Percentiles rank a stretch among this genome's conserved stretches.
Conservation (phyloP, 23 tunicate genomes). For the Phallusia fumigata region DNA sequence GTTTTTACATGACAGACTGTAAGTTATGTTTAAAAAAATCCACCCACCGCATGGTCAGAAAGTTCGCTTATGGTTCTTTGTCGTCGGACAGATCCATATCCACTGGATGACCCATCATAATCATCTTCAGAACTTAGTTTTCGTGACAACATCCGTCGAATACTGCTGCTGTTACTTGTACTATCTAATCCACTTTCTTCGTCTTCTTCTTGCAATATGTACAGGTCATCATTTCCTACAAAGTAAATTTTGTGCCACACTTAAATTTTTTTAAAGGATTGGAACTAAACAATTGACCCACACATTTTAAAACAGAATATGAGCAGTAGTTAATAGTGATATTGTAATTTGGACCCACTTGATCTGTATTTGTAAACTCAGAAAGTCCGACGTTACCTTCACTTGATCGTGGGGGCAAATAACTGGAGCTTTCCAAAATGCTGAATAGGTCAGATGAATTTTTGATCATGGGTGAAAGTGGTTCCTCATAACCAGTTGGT, state of each 20-base stretch:
- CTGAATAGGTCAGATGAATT: conserved; percentile 68
- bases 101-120: conserved; percentile 50
- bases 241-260: no score
- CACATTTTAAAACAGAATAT: no score
- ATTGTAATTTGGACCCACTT: no score
- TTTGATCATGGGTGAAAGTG: conserved; percentile 76
- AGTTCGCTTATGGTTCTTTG: conserved; percentile 77
- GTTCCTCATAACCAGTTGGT: conserved; percentile 91
- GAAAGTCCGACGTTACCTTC: conserved; percentile 62
- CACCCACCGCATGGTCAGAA: conserved; percentile 83
- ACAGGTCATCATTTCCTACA: conserved; percentile 74
- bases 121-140: conserved; percentile 49
- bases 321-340: no score
- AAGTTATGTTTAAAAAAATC: no score
- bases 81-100: conserved; percentile 74
- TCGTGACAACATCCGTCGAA: conserved; percentile 31
- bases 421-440: conserved; percentile 64
- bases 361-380: no score
- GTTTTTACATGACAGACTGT: no score
- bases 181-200: conserved; percentile 31
- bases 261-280: no score
- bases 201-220: conserved; percentile 80
- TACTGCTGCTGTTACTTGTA: conserved; percentile 1
- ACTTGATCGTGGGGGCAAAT: conserved; percentile 80
- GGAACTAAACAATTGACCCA: no score